Percentiles rank a stretch among this genome's conserved stretches.
These are phyloP conservation scores for Prinia subflava DNA, from an alignment of 2,113 vertebrate species.

Conservation along the genomic window DNA sequence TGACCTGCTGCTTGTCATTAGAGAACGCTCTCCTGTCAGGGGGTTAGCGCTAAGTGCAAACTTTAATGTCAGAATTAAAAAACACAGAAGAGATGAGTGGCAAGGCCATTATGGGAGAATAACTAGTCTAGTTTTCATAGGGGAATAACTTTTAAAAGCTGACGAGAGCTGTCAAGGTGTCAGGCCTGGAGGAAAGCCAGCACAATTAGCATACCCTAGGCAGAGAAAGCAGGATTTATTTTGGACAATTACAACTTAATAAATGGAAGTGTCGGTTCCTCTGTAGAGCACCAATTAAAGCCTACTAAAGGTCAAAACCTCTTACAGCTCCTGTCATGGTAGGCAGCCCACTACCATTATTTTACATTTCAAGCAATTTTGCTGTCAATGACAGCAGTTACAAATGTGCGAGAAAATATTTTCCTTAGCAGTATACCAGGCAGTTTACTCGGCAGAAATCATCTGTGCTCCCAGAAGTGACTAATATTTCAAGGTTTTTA, in stretches of 20 bases:
- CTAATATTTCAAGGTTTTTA: neutral
- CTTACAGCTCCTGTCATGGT: constrained; percentile 1
- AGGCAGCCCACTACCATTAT: constrained; percentile 45
- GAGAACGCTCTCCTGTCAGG: neutral
- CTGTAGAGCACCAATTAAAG: constrained; percentile 45
- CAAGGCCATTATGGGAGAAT: constrained; percentile 3
- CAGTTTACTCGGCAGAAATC: neutral
- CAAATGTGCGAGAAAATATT: constrained; percentile 36
- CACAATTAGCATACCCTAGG: constrained; percentile 48
- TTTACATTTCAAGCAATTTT: constrained; percentile 60
- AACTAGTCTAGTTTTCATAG: neutral
- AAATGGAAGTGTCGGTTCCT: constrained; percentile 26
- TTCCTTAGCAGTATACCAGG: neutral
- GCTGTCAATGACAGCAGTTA: constrained; percentile 41
- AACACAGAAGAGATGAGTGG: neutral
- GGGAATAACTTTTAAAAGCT: constrained; percentile 36
- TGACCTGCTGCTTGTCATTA: neutral
- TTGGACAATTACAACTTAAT: constrained; percentile 64
- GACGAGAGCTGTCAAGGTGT: constrained; percentile 58
- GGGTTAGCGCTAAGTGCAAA: neutral
- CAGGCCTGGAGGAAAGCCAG: constrained; percentile 26
- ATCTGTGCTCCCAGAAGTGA: neutral
- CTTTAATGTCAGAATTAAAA: constrained; percentile 21
- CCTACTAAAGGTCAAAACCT: constrained; percentile 49
- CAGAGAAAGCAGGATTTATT: constrained; percentile 43